These are phyloP conservation scores for Odontothrips loti DNA, from an alignment of 2,888 invertebrate genomes.

Conservation along the genomic window DNA sequence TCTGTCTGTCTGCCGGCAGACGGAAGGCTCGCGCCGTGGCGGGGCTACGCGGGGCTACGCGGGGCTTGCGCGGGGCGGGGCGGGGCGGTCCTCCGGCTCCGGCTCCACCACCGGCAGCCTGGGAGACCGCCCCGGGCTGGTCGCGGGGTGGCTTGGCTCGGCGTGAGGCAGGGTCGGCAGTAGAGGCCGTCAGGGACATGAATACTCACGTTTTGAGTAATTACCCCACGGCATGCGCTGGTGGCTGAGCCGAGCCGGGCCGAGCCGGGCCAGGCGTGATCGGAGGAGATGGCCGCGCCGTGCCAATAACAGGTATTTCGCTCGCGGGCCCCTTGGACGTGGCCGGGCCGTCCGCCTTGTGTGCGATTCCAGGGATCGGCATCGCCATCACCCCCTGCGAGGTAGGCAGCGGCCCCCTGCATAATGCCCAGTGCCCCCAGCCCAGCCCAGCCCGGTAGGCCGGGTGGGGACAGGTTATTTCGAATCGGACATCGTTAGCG, in stretches of 20 bases:
- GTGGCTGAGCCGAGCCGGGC: not conserved
- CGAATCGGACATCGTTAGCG: not conserved
- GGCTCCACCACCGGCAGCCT: not conserved
- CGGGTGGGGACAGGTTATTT: not conserved
- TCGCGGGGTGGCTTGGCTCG: not conserved
- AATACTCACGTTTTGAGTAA: slow-evolving; percentile 11
- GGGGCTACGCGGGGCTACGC: not conserved
- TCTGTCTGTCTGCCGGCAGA: too few relatives aligned
- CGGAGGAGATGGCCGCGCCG: not conserved
- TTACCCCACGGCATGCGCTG: not conserved
- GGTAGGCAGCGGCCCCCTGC: too few relatives aligned
- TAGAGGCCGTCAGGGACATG: not conserved
- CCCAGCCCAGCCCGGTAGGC: too few relatives aligned
- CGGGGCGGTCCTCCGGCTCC: not conserved
- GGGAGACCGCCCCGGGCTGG: not conserved
- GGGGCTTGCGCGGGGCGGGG: not conserved
- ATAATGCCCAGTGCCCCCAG: too few relatives aligned
- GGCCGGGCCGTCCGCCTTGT: too few relatives aligned
- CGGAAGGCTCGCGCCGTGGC: not conserved
- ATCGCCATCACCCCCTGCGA: too few relatives aligned
- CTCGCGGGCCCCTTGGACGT: too few relatives aligned
- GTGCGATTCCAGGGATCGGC: too few relatives aligned
- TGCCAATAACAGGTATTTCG: slow-evolving; percentile 1
- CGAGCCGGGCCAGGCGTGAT: not conserved
- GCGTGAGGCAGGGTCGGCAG: not conserved